Evolutionary conservation across 1,140 invertebrate genomes (phyloP), one percentile per base, ranked within the genome.

Genomic region (Popillia japonica): DNA sequence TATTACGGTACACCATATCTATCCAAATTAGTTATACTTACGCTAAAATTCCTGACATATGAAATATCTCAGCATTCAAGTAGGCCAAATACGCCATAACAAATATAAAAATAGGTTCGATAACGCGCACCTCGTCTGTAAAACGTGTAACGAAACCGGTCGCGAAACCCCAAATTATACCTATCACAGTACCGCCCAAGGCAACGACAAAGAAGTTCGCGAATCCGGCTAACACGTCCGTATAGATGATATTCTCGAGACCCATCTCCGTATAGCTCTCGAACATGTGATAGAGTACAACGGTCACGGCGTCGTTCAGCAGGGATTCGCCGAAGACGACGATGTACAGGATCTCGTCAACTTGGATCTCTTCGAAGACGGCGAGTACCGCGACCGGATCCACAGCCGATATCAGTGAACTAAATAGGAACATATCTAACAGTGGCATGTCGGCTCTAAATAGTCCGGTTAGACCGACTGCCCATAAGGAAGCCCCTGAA

Each of bases 11-110:
- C n/a, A n/a, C n/a, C n/a, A n/a, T n/a, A n/a, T n/a, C n/a, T n/a
- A n/a, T n/a, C n/a, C n/a, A n/a, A n/a, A n/a, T n/a, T n/a, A n/a
- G n/a, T n/a, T n/a, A 83, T 87, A 95, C 95, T 96, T 88, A 97
- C 96, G 97, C 96, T 79, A 99, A 89, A 83, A 99, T 99, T 40
- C 98, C 98, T 79, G 97, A 99, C 91, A 99, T 94, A 84, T 99
- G 97, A 88, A 99, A 98, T 87, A 99, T 96, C 89, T 99, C 98
- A 42, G 97, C 97, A 85, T 95, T 97, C 6, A 99, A 90, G 87
- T 99, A 99, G 61, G 97, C 94, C 84, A 99, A 88, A 87, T 99
- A 99, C n/a, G 97, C 96, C 94, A 99, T 97, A 74, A 99, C 95
- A 85, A 99, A 99, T 81, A 99, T 96, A 87, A 99, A 98, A 82